Percentiles rank a stretch among this genome's conserved stretches.
Conservation (phyloP, 2,113 vertebrate species). For the Myotis brandtii region DNA sequence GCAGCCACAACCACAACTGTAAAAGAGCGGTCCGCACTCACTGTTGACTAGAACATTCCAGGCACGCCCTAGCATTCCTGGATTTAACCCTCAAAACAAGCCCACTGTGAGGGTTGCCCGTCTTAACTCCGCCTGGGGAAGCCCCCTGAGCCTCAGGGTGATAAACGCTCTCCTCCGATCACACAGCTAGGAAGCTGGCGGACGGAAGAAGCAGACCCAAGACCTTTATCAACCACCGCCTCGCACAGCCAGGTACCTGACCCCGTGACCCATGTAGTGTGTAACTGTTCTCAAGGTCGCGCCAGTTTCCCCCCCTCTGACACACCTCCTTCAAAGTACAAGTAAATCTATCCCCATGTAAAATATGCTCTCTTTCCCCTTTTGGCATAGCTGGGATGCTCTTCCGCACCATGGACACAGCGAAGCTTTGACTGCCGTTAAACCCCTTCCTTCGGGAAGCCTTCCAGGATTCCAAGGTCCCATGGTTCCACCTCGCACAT, state of each 20-base stretch:
- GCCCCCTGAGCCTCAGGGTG: neutral
- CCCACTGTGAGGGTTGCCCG: accelerated
- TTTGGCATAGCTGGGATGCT: neutral
- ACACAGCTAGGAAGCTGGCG: neutral
- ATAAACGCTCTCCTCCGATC: neutral
- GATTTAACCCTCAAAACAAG: neutral
- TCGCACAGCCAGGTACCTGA: accelerated
- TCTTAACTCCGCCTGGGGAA: neutral
- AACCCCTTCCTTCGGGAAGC: neutral
- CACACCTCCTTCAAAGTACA: neutral
- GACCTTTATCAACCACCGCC: neutral
- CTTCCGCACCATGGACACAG: neutral
- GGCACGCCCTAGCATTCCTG: accelerated
- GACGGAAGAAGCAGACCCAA: neutral
- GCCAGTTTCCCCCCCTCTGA: neutral
- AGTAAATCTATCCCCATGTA: no score
- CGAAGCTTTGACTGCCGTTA: no score
- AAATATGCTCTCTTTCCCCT: neutral
- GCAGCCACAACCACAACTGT: neutral
- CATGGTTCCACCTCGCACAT: accelerated
- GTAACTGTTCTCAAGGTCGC: accelerated
- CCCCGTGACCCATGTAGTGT: accelerated
- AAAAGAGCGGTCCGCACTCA: accelerated
- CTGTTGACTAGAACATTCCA: accelerated
- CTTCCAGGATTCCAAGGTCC: neutral